Conservation (phyloP, 2,888 invertebrate species). For the Hermodice carunculata region DNA sequence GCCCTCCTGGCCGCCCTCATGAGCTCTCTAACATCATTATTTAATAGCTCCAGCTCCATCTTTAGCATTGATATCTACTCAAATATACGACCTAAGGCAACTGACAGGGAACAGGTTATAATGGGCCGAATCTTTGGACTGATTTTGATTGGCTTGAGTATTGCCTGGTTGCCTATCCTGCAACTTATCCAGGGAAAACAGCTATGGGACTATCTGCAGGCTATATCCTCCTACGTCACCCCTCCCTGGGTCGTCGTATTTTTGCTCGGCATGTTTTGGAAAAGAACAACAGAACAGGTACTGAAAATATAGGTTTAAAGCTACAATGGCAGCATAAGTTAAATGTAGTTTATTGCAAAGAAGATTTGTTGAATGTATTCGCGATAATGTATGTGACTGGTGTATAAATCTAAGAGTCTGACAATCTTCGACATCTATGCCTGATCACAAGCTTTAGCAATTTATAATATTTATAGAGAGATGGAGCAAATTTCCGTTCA, state of each 20-base stretch:
- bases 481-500: too few relatives aligned
- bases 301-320: too few relatives aligned
- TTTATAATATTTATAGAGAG: too few relatives aligned
- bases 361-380: too few relatives aligned
- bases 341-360: too few relatives aligned
- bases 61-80: slow-evolving; percentile 72
- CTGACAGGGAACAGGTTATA: slow-evolving; percentile 42
- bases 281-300: slow-evolving; percentile 46
- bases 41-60: slow-evolving; percentile 71
- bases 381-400: too few relatives aligned
- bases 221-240: slow-evolving; percentile 46
- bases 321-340: too few relatives aligned
- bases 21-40: slow-evolving; percentile 72
- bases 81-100: slow-evolving; percentile 29
- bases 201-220: slow-evolving; percentile 52
- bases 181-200: slow-evolving; percentile 42
- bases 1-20: slow-evolving; percentile 72
- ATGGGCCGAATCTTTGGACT: slow-evolving; percentile 63
- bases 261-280: slow-evolving; percentile 50
- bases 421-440: too few relatives aligned
- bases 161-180: slow-evolving; percentile 70
- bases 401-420: too few relatives aligned
- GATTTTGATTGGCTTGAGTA: slow-evolving; percentile 62
- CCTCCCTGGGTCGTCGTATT: slow-evolving; percentile 53
- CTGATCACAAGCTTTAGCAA: too few relatives aligned